Conservation (phyloP, 1,140 invertebrate genomes). For the Onthophagus taurus region DNA sequence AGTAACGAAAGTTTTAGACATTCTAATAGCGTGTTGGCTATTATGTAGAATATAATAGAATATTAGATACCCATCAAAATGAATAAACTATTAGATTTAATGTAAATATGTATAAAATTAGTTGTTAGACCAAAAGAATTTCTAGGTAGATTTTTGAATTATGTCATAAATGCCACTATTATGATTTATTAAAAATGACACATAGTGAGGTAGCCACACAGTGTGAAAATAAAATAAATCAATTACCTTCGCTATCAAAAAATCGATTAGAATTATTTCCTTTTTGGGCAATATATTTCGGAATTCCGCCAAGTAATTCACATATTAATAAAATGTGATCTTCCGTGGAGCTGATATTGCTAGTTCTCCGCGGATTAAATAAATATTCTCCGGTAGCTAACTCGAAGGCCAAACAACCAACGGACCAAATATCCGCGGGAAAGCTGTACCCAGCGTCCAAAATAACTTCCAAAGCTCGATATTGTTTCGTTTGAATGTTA, state of each 20-base stretch:
- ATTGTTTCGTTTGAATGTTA: constrained; percentile 98
- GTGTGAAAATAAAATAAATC: not conserved
- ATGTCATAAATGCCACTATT: too few relatives aligned
- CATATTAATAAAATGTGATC: constrained; percentile 98
- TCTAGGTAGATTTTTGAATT: too few relatives aligned
- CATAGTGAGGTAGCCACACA: not conserved
- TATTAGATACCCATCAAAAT: too few relatives aligned
- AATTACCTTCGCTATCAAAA: constrained; percentile 22
- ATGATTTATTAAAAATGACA: too few relatives aligned
- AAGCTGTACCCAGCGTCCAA: constrained; percentile 88
- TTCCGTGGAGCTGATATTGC: constrained; percentile 81
- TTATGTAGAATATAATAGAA: too few relatives aligned
- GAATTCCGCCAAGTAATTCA: constrained; percentile 92
- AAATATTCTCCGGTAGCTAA: constrained; percentile 97
- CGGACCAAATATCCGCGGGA: constrained; percentile 96
- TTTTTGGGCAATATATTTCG: constrained; percentile 74
- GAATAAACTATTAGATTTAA: too few relatives aligned
- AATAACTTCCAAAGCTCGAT: constrained; percentile 91
- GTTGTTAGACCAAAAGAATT: too few relatives aligned
- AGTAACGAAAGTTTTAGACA: too few relatives aligned
- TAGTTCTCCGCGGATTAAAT: constrained; percentile 91
- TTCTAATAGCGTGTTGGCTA: too few relatives aligned
- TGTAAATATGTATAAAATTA: too few relatives aligned
- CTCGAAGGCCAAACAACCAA: constrained; percentile 98
- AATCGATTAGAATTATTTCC: constrained; percentile 47